phyloP scores from a whole-genome alignment of 2,888 invertebrate species.

The Brachyopa scutellaris region DNA sequence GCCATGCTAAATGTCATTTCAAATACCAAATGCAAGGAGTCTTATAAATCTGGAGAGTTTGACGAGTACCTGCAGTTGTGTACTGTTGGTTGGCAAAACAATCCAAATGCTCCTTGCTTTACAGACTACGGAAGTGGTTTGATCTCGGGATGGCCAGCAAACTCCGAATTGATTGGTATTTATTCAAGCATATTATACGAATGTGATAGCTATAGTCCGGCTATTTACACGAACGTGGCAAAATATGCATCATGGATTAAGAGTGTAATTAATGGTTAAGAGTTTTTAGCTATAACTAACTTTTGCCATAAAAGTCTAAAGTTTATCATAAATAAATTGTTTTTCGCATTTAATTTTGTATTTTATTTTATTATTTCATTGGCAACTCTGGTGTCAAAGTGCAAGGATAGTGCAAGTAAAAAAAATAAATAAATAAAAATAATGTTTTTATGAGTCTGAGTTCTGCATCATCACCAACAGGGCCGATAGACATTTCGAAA shows the following conservation, averaged over 20 bases:
- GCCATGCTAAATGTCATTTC: constrained; percentile 37
- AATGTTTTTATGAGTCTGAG: too few relatives aligned
- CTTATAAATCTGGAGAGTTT: neutral
- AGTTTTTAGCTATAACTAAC: too few relatives aligned
- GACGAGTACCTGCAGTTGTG: constrained; percentile 65
- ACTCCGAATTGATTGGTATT: constrained; percentile 51
- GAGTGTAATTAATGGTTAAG: neutral
- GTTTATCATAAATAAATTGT: too few relatives aligned
- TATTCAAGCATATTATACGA: constrained; percentile 2
- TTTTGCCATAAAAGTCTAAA: too few relatives aligned
- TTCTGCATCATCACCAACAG: too few relatives aligned
- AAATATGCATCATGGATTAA: constrained; percentile 60
- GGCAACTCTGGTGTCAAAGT: too few relatives aligned
- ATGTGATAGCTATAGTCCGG: constrained; percentile 4
- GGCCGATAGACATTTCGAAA: too few relatives aligned
- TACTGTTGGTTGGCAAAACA: constrained; percentile 35
- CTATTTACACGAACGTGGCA: neutral
- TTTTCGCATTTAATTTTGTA: too few relatives aligned
- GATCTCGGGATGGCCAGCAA: constrained; percentile 49
- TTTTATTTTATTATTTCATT: too few relatives aligned
- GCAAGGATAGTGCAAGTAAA: too few relatives aligned
- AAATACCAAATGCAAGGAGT: constrained; percentile 18
- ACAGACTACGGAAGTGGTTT: constrained; percentile 56
- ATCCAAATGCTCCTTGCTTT: constrained; percentile 24
- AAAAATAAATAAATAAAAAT: too few relatives aligned